Evolutionary conservation across 2,797 vertebrate genomes (phyloP).

Genomic region (Karalla daura): DNA sequence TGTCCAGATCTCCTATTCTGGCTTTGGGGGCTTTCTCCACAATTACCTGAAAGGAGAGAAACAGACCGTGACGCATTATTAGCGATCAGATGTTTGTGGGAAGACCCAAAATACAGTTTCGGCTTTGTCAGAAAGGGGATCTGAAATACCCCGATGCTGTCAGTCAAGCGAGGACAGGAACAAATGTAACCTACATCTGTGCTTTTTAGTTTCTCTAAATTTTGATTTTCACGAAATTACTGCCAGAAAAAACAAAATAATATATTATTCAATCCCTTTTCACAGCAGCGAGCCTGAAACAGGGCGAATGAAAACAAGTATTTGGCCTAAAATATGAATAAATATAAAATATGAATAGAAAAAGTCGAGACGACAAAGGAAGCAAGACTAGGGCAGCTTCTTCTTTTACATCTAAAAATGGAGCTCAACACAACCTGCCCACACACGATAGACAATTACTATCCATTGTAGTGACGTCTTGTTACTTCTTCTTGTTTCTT

Average conservation of each 20-base stretch:
- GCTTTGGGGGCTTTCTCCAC: slow-evolving; percentile 96
- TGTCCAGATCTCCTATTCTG: slow-evolving; percentile 95
- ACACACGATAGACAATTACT: background rate
- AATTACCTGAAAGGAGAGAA: slow-evolving; percentile 84
- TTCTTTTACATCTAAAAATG: slow-evolving; percentile 32
- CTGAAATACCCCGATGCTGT: slow-evolving; percentile 18
- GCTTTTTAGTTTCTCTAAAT: background rate
- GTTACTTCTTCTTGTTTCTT: background rate
- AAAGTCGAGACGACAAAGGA: no score
- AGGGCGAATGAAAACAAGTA: no score
- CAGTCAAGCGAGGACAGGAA: background rate
- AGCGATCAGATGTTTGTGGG: no score
- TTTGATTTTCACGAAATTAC: background rate
- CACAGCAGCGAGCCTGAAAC: no score
- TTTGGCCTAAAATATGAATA: no score
- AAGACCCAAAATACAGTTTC: background rate
- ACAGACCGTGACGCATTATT: no score
- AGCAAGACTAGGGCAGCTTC: background rate
- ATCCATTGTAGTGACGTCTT: background rate
- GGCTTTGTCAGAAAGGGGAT: slow-evolving; percentile 53
- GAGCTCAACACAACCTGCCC: background rate
- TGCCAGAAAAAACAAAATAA: fast-evolving
- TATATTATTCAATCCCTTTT: no score
- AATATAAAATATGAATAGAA: no score
- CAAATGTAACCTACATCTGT: background rate